phyloP scores from a whole-genome alignment of 2,888 invertebrate species.

The Pterobdella sp. region DNA sequence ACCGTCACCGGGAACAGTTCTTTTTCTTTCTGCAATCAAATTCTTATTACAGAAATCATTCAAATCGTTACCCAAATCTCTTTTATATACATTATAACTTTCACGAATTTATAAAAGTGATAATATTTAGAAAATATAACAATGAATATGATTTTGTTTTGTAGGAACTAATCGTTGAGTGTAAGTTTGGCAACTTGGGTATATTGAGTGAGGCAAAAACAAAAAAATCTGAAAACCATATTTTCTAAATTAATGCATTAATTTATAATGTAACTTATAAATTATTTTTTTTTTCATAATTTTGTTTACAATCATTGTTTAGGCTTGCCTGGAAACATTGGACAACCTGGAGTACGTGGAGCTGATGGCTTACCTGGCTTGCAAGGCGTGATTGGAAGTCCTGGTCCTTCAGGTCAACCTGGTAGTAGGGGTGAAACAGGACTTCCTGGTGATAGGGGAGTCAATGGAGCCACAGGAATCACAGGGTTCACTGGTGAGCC shows the following conservation, averaged over 20 bases:
- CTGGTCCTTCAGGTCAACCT: constrained; percentile 30
- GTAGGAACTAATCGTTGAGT: too few relatives aligned
- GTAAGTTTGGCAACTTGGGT: too few relatives aligned
- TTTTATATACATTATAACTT: too few relatives aligned
- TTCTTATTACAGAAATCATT: too few relatives aligned
- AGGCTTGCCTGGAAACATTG: constrained; percentile 30
- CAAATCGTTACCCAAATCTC: too few relatives aligned
- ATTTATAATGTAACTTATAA: background rate
- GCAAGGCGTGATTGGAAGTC: constrained; percentile 31
- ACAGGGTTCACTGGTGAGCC: constrained; percentile 28
- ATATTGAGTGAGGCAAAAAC: too few relatives aligned
- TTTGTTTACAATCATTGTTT: background rate
- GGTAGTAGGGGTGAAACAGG: constrained; percentile 19
- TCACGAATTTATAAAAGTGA: too few relatives aligned
- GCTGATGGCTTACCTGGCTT: constrained; percentile 26
- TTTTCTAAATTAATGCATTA: constrained; percentile 12
- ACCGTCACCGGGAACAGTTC: too few relatives aligned
- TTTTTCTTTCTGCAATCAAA: too few relatives aligned
- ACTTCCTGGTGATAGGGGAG: constrained; percentile 16
- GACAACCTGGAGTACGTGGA: constrained; percentile 28
- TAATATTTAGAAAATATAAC: too few relatives aligned
- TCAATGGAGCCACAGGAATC: constrained; percentile 15
- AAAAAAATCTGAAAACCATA: too few relatives aligned
- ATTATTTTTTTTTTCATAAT: background rate
- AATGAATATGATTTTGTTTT: too few relatives aligned